Evolutionary conservation across 2,113 vertebrate genomes (phyloP).

Genomic region (Geococcyx californianus): DNA sequence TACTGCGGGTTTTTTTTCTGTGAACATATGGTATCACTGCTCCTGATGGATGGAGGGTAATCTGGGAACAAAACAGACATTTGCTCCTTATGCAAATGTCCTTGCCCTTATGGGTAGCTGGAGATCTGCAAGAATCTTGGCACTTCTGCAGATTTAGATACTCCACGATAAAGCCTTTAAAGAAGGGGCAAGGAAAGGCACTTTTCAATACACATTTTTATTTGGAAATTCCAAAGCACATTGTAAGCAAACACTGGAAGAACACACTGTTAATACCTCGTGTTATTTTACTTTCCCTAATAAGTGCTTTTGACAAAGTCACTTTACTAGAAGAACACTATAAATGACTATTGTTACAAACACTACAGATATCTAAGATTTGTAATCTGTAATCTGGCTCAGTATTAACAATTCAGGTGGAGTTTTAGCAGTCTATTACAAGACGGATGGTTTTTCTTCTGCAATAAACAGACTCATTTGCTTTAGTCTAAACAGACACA

Average conservation of each 20-base stretch:
- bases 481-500: background rate
- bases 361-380: background rate
- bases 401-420: background rate
- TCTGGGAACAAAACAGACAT: conserved; percentile 64
- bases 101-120: conserved; percentile 30
- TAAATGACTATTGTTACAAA: background rate
- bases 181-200: background rate
- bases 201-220: background rate
- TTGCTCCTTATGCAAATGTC: conserved; percentile 62
- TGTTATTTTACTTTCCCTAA: background rate
- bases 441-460: background rate
- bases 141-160: background rate
- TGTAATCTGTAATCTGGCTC: background rate
- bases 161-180: background rate
- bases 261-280: background rate
- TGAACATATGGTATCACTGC: conserved; percentile 61
- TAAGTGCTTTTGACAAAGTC: background rate
- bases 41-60: conserved; percentile 55
- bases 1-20: conserved; percentile 16
- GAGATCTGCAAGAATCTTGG: conserved; percentile 63
- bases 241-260: background rate
- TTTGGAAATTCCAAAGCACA: background rate
- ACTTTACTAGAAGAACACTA: background rate
- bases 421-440: background rate
- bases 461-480: background rate